Percentiles rank a stretch among this genome's conserved stretches.
Conservation (phyloP, 2,888 invertebrate genomes). For the Eupithecia subfuscata region DNA sequence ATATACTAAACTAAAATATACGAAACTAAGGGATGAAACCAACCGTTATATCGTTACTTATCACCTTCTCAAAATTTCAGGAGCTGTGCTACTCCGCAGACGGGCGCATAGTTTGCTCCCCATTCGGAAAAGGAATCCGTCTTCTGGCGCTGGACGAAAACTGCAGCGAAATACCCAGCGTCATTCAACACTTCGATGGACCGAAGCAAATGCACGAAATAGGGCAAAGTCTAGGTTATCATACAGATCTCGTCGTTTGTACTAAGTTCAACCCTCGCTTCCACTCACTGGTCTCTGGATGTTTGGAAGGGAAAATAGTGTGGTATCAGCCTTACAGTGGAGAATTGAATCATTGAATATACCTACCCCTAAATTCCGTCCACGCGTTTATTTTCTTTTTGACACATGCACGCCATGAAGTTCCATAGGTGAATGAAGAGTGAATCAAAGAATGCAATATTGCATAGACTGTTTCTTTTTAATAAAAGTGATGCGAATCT, state of each 20-base stretch:
- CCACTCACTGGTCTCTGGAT: conserved; percentile 94
- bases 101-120: conserved; percentile 95
- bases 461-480: background rate
- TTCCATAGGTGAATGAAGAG: background rate
- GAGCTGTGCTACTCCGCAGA: conserved; percentile 96
- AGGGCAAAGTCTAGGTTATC: conserved; percentile 87
- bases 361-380: background rate
- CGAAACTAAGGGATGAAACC: no score
- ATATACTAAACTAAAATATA: no score
- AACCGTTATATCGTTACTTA: background rate
- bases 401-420: background rate
- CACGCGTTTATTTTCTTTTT: background rate
- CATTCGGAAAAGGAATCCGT: conserved; percentile 94
- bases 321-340: conserved; percentile 92
- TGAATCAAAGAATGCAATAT: conserved; percentile 1
- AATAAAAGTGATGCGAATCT: background rate
- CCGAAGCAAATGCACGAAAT: conserved; percentile 24
- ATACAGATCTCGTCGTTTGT: conserved; percentile 93
- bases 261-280: conserved; percentile 95
- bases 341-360: conserved; percentile 49
- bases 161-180: conserved; percentile 91
- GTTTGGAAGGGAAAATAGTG: conserved; percentile 93
- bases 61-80: conserved; percentile 48
- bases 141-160: conserved; percentile 90
- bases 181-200: conserved; percentile 39